Evolutionary conservation across 2,888 invertebrate species (phyloP), one percentile per base, ranked within the genome.

Genomic region (Periphyllus acericola): DNA sequence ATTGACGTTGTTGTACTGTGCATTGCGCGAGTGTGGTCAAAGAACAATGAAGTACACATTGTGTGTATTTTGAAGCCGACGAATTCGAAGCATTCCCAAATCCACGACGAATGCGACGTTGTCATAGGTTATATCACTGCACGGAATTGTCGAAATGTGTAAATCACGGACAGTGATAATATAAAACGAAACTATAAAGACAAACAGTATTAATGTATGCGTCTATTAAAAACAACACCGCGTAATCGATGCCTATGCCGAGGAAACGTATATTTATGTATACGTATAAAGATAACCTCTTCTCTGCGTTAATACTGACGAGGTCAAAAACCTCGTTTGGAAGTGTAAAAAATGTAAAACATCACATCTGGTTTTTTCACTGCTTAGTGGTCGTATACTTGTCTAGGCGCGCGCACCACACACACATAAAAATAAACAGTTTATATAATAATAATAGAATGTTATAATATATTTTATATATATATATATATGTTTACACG

Each of bases 241-340:
- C 29, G 17, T 29, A 29, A 71, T 71, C n/a, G 32, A 29, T 32
- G 71, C 32, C 71, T 29, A 71, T 32, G 29, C 29, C 11, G 71
- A 71, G 32, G 71, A 71, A 71, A 71, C 17, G 71, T 29, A 29
- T 8, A 36, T 3, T 3, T 36, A 36, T n/a, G 29, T 29, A 14
- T 29, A 29, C 66, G 14, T 29, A 32, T 25, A 21, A 74, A 74
- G 46, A 66, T 81, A 81, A 74, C 81, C 81, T 87, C 74, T 81
- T 80, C 55, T 40, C 36, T 21, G 55, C 86, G 74, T 66, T 87
- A 81, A 87, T 66, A 81, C 81, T 36, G 80, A 71, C 79, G 87
- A 81, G 87, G 87, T 87, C 80, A 81, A 87, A 80, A 87, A 87
- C 87, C 87, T 81, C 87, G 76, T 66, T 85, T 52, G 76, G 52